Evolutionary conservation across 2,797 vertebrate species (phyloP), one percentile per base, ranked within the genome.

Genomic region (Rousettus madagascariensis): DNA sequence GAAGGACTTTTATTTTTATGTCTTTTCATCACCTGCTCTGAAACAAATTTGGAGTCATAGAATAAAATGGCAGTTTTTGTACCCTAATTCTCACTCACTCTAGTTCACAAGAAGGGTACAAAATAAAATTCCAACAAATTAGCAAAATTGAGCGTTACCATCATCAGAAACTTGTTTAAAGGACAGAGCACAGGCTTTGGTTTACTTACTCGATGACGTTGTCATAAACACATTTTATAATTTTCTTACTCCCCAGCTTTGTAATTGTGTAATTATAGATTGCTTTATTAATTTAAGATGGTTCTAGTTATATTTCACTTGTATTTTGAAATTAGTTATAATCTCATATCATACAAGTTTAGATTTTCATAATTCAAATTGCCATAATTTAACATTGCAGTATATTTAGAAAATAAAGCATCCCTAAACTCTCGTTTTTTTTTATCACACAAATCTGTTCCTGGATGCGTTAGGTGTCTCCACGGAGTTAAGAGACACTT

Each of bases 11-110:
- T 9, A 16, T 84, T 26, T 94, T 95, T 96, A 96, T 94, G 15
- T 77, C 55, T 95, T 41, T 53, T 96, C 90, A 92, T 96, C 89
- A 96, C 90, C 84, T 97, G 82, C 68, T 96, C n/a, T n/a, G 75
- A 94, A 94, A 96, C 28, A 83, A 93, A 97, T 97, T 96, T 96
- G 28, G 13, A 89, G 72, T 94, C 38, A 55, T 53, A 71, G 83
- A 36, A 33, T n/a, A 69, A 86, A 90, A 92, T 46, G 53, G 11
- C 13, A 86, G 26, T 41, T 94, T 88, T 91, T 74, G 86, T 2
- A 90, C 30, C 15, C 41, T 63, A 38, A 33, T 80, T 86, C n/a
- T 46, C 33, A 91, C 49, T 41, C 19, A 72, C 2, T 13, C 4
- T 20, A 90, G n/a, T 46, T 95, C 41, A 46, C 6, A 93, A 72